A percentile compares a stretch with the other conserved stretches of the same genome.
Evolutionary conservation across 1,140 invertebrate genomes (phyloP).

Genomic region (Anastatus disparis): DNA sequence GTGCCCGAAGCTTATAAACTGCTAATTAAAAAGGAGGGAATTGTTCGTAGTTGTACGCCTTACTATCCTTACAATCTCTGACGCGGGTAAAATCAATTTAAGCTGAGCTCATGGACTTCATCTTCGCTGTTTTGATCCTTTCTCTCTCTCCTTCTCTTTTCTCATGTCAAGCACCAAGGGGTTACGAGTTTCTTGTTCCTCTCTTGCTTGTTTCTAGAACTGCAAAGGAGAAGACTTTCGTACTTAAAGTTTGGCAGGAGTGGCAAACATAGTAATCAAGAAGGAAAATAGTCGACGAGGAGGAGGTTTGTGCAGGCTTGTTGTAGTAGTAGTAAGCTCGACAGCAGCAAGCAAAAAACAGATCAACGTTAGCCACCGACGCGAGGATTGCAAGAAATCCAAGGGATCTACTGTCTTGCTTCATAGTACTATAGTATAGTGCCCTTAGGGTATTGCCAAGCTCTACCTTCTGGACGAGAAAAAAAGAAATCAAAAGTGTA

Average conservation of each 20-base stretch:
- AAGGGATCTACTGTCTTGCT: conserved; percentile 8
- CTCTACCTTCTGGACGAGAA: too few relatives aligned
- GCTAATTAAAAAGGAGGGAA: too few relatives aligned
- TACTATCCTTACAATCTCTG: too few relatives aligned
- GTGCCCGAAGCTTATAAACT: too few relatives aligned
- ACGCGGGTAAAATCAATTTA: background rate
- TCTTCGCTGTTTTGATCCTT: background rate
- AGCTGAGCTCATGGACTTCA: background rate
- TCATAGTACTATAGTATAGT: conserved; percentile 16
- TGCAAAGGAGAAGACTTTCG: conserved; percentile 35
- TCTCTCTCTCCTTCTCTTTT: too few relatives aligned
- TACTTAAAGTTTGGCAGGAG: conserved; percentile 47
- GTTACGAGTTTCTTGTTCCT: conserved; percentile 18
- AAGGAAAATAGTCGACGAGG: conserved; percentile 49
- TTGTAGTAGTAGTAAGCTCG: too few relatives aligned
- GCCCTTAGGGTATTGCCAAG: conserved; percentile 34
- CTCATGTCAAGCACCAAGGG: background rate
- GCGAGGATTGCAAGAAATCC: conserved; percentile 46
- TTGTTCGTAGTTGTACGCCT: too few relatives aligned
- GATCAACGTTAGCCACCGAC: background rate
- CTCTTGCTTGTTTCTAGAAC: background rate
- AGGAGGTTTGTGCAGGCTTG: too few relatives aligned
- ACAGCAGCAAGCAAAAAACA: conserved; percentile 49
- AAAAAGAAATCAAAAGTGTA: conserved; percentile 18
- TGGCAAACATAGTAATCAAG: conserved; percentile 57